Base-by-base conservation (phyloP, 2,888 invertebrate genomes). In the Nomada fabriciana region DNA sequence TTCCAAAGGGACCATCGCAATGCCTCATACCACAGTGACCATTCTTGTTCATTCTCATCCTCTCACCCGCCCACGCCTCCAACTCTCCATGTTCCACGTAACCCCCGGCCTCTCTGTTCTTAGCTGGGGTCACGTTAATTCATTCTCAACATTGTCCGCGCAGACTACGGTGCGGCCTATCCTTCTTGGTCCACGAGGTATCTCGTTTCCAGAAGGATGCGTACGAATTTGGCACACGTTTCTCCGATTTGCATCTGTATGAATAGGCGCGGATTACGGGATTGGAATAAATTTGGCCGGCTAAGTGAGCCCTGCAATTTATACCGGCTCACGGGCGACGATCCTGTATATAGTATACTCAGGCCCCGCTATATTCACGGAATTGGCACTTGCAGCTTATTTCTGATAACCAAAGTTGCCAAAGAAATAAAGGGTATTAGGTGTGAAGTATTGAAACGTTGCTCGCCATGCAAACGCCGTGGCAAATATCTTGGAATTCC, bases 141-240 rank as follows among this genome's bases (percentile, higher is more conserved):
- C 88, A 86, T 89, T 88, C 86, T 75, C 87, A 74, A 76, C 83
- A 63, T 63, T 78, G 79, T 77, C 70, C 75, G 81, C 73, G 42
- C 65, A 50, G 76, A 60, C 76, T 72, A 78, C 77, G 76, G 65
- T 65, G 73, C 72, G 74, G 71, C 64, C 88, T 77, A 76, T 83
- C 85, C 83, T 80, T 80, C 86, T 80, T 72, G 67, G 72, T 57
- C 68, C 86, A 50, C 78, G 87, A 83, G 80, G 76, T 88, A 87
- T 87, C 87, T 86, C 84, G 85, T 84, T 89, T 87, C 88, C 86
- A 87, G 85, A 88, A 89, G 90, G 90, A 90, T 90, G 89, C 88
- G 89, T 90, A 90, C 82, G 89, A 89, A 90, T 89, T 89, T 88
- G 88, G 87, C 90, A 90, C 90, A 88, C 90, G 89, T 90, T 89